Conservation (phyloP, 2,797 vertebrate genomes). For the Microctenopoma lineatum region DNA sequence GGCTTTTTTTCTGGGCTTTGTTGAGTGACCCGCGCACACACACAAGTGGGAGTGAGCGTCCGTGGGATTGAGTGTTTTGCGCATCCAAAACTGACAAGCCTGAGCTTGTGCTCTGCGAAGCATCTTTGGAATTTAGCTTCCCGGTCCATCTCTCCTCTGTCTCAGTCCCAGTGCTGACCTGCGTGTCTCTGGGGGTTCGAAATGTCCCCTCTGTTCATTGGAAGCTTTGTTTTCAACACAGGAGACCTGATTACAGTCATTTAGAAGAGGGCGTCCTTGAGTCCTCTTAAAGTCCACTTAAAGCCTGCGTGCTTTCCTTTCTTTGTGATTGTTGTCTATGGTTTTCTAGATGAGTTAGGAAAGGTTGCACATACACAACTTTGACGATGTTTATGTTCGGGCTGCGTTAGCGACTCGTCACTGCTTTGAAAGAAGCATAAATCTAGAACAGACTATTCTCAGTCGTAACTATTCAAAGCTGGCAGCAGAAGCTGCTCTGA, state of each 20-base stretch:
- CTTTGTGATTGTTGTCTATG: conserved; percentile 40
- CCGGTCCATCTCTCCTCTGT: conserved; percentile 31
- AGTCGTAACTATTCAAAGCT: conserved; percentile 50
- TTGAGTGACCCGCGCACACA: conserved; percentile 49
- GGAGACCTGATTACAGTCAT: conserved; percentile 61
- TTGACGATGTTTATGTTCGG: conserved; percentile 35
- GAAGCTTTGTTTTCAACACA: conserved; percentile 42
- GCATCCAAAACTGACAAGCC: conserved; percentile 65
- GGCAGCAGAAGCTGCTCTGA: conserved; percentile 54
- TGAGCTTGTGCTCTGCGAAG: conserved; percentile 70
- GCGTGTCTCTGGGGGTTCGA: conserved; percentile 42
- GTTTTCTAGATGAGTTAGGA: conserved; percentile 40
- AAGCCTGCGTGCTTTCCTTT: conserved; percentile 50
- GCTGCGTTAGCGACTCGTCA: conserved; percentile 40
- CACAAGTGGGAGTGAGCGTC: conserved; percentile 44
- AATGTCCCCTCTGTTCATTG: conserved; percentile 47
- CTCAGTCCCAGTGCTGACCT: conserved; percentile 32
- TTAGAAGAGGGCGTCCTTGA: conserved; percentile 40
- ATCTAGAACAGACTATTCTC: conserved; percentile 69
- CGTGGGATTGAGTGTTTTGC: conserved; percentile 56
- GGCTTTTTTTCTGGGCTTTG: conserved; percentile 36
- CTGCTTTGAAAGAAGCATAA: conserved; percentile 47
- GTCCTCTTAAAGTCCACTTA: conserved; percentile 15
- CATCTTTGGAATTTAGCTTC: conserved; percentile 79
- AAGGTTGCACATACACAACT: not conserved